Conservation (phyloP, 2,888 invertebrate genomes). For the Lithophane ornitopus region DNA sequence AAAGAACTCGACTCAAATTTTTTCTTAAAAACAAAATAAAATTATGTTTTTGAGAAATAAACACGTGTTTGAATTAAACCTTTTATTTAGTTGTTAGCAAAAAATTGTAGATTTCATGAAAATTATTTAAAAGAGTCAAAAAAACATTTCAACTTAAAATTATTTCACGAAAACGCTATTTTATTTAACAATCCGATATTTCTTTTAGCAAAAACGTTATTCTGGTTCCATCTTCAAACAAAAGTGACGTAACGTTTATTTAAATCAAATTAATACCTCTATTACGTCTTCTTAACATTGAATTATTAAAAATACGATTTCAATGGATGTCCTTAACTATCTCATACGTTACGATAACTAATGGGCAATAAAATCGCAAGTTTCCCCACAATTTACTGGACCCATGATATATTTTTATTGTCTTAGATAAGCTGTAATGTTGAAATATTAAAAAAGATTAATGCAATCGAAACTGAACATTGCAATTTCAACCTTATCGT, state of each 20-base stretch:
- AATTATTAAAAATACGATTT: constrained; percentile 31
- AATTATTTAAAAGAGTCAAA: background rate
- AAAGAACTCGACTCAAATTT: background rate
- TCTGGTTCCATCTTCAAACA: constrained; percentile 2
- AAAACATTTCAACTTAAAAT: background rate
- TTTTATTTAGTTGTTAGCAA: background rate
- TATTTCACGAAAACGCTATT: background rate
- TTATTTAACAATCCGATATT: background rate
- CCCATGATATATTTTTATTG: constrained; percentile 47
- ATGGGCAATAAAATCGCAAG: constrained; percentile 52
- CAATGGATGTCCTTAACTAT: constrained; percentile 6
- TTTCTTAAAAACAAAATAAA: background rate
- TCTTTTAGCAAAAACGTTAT: constrained; percentile 5
- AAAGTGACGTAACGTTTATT: constrained; percentile 11
- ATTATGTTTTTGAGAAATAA: no score
- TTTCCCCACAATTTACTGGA: constrained; percentile 21
- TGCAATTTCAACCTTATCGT: constrained; percentile 4
- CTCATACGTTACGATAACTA: constrained; percentile 27
- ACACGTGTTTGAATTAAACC: background rate
- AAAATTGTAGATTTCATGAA: background rate
- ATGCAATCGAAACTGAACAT: constrained; percentile 1
- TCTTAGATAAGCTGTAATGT: constrained; percentile 37
- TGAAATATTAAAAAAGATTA: constrained; percentile 47
- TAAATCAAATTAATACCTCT: constrained; percentile 31
- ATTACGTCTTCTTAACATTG: constrained; percentile 17